These are phyloP conservation scores for Pocillopora meandrina DNA, from an alignment of 92 coral and sea anemone genomes.

Conservation along the genomic window DNA sequence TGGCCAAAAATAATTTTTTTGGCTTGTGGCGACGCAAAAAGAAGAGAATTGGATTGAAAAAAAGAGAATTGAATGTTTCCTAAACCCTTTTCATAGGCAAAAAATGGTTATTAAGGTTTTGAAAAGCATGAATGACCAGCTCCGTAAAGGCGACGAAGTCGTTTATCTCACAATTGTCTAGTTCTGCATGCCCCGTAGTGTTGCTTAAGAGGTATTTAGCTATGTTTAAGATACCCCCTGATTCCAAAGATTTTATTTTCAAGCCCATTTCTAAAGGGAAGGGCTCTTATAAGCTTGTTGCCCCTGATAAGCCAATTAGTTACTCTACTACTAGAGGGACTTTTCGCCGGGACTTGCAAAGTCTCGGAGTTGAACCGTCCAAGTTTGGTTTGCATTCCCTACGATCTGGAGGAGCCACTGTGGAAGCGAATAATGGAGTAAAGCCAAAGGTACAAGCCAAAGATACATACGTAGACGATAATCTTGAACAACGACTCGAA, in stretches of 20 bases:
- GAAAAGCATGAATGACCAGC: conserved; percentile 43
- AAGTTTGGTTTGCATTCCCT: conserved; percentile 37
- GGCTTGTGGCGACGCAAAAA: no score
- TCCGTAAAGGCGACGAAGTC: conserved; percentile 50
- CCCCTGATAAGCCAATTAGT: no score
- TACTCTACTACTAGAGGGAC: not conserved
- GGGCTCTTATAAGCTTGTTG: no score
- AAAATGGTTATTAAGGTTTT: not conserved
- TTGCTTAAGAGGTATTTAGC: conserved; percentile 26
- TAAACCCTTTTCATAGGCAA: no score
- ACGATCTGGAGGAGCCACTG: conserved; percentile 23
- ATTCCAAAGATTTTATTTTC: conserved; percentile 33
- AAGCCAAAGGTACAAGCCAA: conserved; percentile 22
- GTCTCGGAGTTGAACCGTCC: conserved; percentile 20
- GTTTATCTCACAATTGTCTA: conserved; percentile 27
- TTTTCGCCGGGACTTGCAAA: conserved; percentile 20
- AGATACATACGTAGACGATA: not conserved
- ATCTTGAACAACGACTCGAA: not conserved
- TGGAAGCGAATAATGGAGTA: conserved; percentile 27
- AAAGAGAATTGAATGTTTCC: no score
- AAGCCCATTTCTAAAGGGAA: conserved; percentile 16
- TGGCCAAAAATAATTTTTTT: no score
- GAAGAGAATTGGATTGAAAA: no score
- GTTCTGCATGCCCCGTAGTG: conserved; percentile 21
- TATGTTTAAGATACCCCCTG: conserved; percentile 10